These are phyloP conservation scores for Microchrysa polita DNA, from an alignment of 2,888 invertebrate genomes.

Conservation along the genomic window DNA sequence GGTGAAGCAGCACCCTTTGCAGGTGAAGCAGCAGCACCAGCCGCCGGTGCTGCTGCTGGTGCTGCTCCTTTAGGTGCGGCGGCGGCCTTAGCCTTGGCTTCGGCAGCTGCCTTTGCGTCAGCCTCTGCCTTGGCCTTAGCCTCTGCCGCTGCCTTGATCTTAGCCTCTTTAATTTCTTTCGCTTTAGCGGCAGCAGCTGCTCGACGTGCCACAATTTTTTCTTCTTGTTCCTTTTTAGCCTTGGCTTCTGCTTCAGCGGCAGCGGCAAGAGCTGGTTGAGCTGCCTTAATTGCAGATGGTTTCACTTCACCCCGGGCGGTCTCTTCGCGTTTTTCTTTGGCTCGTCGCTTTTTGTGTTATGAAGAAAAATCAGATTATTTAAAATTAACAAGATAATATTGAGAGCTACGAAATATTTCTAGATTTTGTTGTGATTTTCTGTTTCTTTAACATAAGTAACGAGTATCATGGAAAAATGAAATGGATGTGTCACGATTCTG, in stretches of 20 bases:
- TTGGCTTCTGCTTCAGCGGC: constrained; percentile 3
- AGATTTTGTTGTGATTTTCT: too few species aligned
- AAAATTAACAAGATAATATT: too few species aligned
- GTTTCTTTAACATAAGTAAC: too few species aligned
- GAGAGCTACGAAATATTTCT: too few species aligned
- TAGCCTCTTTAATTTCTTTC: constrained; percentile 42
- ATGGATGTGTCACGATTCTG: too few species aligned
- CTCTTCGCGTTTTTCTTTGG: constrained; percentile 58
- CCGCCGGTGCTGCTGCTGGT: not conserved
- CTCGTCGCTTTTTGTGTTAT: constrained; percentile 61
- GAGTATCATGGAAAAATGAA: too few species aligned
- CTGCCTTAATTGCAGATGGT: constrained; percentile 32
- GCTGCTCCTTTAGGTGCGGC: constrained; percentile 26
- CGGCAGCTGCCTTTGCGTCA: constrained; percentile 19
- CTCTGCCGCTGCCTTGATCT: constrained; percentile 34
- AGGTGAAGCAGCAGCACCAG: not conserved
- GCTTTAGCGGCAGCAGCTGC: not conserved
- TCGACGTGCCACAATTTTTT: not conserved
- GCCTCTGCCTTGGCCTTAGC: not conserved
- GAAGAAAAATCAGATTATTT: constrained; percentile 42
- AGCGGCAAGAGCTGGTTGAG: constrained; percentile 5
- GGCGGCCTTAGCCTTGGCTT: constrained; percentile 21
- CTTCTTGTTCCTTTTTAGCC: not conserved
- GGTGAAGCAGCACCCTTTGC: constrained; percentile 1
- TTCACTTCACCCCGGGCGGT: constrained; percentile 52